Base-by-base conservation (phyloP, 2,888 invertebrate species). In the Ethmia dodecea region DNA sequence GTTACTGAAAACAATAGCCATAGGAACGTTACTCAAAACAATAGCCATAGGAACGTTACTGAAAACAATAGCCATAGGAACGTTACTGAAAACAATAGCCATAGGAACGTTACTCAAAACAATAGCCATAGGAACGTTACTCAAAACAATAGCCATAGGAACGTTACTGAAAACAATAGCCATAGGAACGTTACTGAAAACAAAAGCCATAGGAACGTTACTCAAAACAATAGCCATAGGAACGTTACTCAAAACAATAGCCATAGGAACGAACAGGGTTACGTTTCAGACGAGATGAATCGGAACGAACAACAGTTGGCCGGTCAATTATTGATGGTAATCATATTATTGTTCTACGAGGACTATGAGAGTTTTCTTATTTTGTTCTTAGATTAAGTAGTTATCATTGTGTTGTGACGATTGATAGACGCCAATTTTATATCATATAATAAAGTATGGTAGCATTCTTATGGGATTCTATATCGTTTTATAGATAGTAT, bases 281-380 rank as follows among this genome's bases (percentile, higher is more conserved):
- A n/a, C n/a, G n/a, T n/a, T n/a, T n/a, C n/a, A n/a, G n/a, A n/a
- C n/a, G n/a, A n/a, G n/a, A n/a, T n/a, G n/a, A n/a, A n/a, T n/a
- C n/a, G n/a, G n/a, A n/a, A n/a, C n/a, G n/a, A n/a, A n/a, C n/a
- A n/a, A n/a, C n/a, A n/a, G n/a, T n/a, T n/a, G n/a, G n/a, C 52
- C 58, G 65, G 72, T 75, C 78, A 74, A 74, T 75, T 79, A 72
- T 49, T 70, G 40, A 45, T 80, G 59, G 62, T 77, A 50, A 67
- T 81, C 46, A 60, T 80, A 52, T n/a, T n/a, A n/a, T 60, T 71
- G 42, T 59, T 69, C 42, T 67, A 63, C 38, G 65, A 71, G 34
- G 57, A 70, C 32, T 51, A 53, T 37, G 66, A 64, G 47, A 63
- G 55, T 51, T 49, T 75, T 32, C 43, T 79, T 59, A 55, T 68